Percentiles rank a stretch among this genome's conserved stretches.
phyloP scores from a whole-genome alignment of 2,113 vertebrate species.

The Halichoerus grypus region DNA sequence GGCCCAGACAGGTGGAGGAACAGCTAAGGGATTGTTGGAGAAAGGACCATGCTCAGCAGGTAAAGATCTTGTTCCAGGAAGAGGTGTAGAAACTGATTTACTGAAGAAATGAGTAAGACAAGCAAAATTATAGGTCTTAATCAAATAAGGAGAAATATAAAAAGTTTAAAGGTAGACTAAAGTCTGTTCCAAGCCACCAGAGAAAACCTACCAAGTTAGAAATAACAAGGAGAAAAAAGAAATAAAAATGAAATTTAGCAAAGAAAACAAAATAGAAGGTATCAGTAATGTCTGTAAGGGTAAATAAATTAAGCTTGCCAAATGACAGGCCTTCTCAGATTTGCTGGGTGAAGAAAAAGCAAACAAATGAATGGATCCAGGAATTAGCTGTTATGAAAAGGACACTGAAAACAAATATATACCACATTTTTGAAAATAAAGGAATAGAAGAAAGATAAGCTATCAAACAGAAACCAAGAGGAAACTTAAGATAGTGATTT shows the following conservation, averaged over 20 bases:
- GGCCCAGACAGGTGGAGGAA: accelerated
- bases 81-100: background rate
- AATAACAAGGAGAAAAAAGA: background rate
- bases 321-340: background rate
- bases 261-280: background rate
- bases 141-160: background rate
- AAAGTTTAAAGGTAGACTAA: background rate
- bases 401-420: background rate
- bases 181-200: background rate
- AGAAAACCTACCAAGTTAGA: background rate
- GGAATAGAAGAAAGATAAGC: background rate
- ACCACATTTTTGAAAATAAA: background rate
- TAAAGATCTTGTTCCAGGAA: background rate
- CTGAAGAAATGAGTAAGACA: background rate
- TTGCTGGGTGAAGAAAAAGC: background rate
- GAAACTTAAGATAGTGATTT: background rate
- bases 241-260: background rate
- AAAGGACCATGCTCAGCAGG: no score
- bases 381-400: background rate
- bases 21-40: accelerated
- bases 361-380: background rate
- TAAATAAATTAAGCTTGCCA: background rate
- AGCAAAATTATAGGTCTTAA: background rate
- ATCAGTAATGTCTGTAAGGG: background rate
- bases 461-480: background rate